Conservation (phyloP, 2,113 vertebrate genomes). For the Alces alces region DNA sequence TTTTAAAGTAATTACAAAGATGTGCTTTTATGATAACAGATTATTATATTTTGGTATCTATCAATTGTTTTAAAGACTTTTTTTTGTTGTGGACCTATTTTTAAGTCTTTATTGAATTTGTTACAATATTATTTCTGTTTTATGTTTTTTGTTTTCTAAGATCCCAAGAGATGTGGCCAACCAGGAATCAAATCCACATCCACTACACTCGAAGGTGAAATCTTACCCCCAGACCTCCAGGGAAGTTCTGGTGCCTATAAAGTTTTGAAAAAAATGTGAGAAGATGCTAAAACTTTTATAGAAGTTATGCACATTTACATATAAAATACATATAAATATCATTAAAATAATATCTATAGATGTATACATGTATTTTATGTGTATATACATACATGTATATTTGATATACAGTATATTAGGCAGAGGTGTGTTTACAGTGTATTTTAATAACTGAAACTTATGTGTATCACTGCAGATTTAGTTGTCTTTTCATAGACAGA, state of each 20-base stretch:
- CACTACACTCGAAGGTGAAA: rapidly evolving
- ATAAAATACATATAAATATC: neutral
- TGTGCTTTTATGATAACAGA: neutral
- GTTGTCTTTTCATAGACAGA: conserved; percentile 11
- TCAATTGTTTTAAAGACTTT: neutral
- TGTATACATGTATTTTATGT: neutral
- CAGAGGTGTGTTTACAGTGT: neutral
- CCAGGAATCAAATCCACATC: neutral
- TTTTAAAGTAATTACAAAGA: neutral
- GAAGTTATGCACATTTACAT: neutral
- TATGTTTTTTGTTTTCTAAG: neutral
- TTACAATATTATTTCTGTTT: neutral
- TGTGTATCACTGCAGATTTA: neutral
- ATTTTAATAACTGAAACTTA: neutral
- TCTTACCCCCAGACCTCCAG: neutral
- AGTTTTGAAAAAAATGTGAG: neutral
- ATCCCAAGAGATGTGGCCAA: neutral
- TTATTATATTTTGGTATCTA: neutral
- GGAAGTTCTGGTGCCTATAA: neutral
- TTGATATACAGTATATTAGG: neutral
- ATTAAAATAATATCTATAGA: neutral
- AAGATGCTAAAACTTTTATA: neutral
- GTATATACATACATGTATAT: neutral
- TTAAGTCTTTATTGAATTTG: neutral
- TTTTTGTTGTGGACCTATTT: neutral